These are phyloP conservation scores for Ctenopoma multispine DNA, from an alignment of 2,797 vertebrate genomes.

Conservation along the genomic window DNA sequence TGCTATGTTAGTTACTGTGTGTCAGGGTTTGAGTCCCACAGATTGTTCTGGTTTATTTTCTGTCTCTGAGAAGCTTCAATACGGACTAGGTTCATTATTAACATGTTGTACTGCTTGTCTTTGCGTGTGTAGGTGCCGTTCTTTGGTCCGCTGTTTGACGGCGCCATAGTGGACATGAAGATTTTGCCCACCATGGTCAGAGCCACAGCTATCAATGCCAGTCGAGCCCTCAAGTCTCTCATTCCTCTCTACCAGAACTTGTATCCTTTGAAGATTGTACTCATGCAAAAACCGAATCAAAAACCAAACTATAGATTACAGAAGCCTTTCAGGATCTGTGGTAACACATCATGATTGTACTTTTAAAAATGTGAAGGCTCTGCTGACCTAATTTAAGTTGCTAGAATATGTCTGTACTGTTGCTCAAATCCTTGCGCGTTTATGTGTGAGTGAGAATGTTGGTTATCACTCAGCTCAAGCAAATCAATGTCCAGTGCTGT, in stretches of 20 bases:
- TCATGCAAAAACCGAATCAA: not conserved
- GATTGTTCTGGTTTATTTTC: slow-evolving; percentile 12
- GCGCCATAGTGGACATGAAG: slow-evolving; percentile 97
- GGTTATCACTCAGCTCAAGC: slow-evolving; percentile 48
- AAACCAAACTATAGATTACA: slow-evolving; percentile 40
- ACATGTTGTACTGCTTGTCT: not conserved
- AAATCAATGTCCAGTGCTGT: slow-evolving; percentile 67
- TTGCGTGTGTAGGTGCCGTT: slow-evolving; percentile 89
- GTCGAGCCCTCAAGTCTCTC: slow-evolving; percentile 95
- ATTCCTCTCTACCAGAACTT: slow-evolving; percentile 99
- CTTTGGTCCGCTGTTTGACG: slow-evolving; percentile 98
- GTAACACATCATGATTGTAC: not conserved
- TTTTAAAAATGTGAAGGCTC: not conserved
- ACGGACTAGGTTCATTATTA: not conserved
- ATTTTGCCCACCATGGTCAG: slow-evolving; percentile 96
- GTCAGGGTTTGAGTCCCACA: slow-evolving; percentile 13
- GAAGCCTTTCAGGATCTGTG: not conserved
- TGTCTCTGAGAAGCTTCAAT: not conserved
- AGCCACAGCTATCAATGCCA: slow-evolving; percentile 98
- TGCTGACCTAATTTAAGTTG: not conserved
- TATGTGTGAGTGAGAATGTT: slow-evolving; percentile 34
- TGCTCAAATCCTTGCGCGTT: slow-evolving; percentile 16
- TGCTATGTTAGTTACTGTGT: slow-evolving; percentile 31
- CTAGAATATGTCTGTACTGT: not conserved
- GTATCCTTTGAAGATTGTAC: slow-evolving; percentile 89